A percentile compares a stretch with the other conserved stretches of the same genome.
Evolutionary conservation across 2,797 vertebrate genomes (phyloP).

Genomic region (Micropoecilia bifurca): DNA sequence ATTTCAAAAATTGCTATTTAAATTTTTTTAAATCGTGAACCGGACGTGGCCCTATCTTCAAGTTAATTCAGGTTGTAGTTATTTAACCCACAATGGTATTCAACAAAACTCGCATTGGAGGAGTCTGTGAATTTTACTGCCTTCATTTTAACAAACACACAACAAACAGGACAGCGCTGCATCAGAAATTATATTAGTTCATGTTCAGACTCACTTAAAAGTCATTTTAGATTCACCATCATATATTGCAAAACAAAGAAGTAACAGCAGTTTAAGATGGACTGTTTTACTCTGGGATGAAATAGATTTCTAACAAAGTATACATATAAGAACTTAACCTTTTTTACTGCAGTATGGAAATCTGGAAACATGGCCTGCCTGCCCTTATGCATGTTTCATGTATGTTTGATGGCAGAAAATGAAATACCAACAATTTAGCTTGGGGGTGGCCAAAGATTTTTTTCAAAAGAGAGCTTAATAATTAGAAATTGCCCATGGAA

Average conservation of each 20-base stretch:
- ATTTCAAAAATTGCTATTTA: too few relatives aligned
- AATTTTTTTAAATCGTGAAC: neutral
- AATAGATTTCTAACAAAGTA: slow-evolving; percentile 1
- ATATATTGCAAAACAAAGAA: neutral
- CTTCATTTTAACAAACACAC: neutral
- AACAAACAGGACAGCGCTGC: neutral
- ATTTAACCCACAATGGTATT: neutral
- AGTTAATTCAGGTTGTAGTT: neutral
- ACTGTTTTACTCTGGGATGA: neutral
- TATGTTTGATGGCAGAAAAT: slow-evolving; percentile 1
- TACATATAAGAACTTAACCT: slow-evolving; percentile 1
- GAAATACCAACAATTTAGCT: slow-evolving; percentile 7
- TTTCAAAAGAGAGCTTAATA: neutral
- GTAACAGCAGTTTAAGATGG: neutral
- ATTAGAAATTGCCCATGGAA: neutral
- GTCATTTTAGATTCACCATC: neutral
- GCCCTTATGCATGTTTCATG: neutral
- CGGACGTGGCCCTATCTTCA: neutral
- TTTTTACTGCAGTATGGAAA: slow-evolving; percentile 8
- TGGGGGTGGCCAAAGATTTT: neutral
- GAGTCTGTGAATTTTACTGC: neutral
- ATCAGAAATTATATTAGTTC: neutral
- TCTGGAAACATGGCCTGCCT: slow-evolving; percentile 10
- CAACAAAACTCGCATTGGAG: neutral
- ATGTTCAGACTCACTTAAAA: neutral